Evolutionary conservation across 2,113 vertebrate species (phyloP).

Genomic region (Sander vitreus): DNA sequence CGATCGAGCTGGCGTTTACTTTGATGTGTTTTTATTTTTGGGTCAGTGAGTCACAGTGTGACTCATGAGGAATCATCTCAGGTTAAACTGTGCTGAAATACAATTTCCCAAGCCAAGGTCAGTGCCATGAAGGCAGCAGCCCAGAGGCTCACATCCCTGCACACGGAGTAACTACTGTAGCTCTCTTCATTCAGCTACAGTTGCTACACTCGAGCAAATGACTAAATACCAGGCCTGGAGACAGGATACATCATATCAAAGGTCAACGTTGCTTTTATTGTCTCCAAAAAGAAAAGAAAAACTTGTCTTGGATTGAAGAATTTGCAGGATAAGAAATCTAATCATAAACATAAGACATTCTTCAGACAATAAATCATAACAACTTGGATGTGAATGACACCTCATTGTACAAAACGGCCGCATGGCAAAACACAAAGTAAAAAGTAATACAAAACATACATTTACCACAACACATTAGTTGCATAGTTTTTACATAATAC

Average conservation of each 20-base stretch:
- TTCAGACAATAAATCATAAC: background rate
- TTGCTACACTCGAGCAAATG: background rate
- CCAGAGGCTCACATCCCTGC: conserved; percentile 10
- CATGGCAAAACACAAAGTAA: background rate
- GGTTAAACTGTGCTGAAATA: conserved; percentile 31
- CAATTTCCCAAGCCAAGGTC: conserved; percentile 46
- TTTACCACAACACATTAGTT: no score
- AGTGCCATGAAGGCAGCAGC: background rate
- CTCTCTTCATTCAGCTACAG: background rate
- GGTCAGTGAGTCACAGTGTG: conserved; percentile 47
- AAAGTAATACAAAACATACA: background rate
- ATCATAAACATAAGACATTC: background rate
- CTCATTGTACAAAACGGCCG: background rate
- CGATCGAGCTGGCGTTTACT: background rate
- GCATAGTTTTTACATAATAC: no score
- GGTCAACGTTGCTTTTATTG: background rate
- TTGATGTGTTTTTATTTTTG: conserved; percentile 33
- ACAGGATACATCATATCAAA: background rate
- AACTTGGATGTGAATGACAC: no score
- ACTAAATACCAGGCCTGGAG: background rate
- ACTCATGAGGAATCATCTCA: conserved; percentile 42
- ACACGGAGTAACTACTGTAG: background rate
- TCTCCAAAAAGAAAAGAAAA: background rate
- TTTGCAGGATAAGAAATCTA: background rate
- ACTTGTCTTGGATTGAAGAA: no score